Conservation (phyloP, 2,797 vertebrate species). For the Allobates femoralis region DNA sequence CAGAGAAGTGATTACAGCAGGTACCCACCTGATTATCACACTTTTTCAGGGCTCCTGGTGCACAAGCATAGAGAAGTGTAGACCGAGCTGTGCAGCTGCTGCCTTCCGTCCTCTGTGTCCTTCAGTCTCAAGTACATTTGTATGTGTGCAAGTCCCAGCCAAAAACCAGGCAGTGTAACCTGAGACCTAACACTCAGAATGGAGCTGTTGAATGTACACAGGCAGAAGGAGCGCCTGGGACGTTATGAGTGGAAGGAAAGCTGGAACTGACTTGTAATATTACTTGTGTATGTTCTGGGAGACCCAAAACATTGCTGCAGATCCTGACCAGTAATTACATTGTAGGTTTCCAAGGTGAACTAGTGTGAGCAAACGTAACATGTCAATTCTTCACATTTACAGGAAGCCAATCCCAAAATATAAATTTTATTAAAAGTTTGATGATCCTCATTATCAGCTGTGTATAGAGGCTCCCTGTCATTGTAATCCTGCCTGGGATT, state of each 20-base stretch:
- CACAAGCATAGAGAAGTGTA: constrained; percentile 21
- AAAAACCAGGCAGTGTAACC: constrained; percentile 53
- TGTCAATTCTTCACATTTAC: background rate
- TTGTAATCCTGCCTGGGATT: too few species aligned
- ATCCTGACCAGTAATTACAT: background rate
- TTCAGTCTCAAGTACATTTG: constrained; percentile 40
- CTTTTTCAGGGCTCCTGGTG: constrained; percentile 18
- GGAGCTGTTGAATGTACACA: constrained; percentile 15
- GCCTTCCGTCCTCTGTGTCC: constrained; percentile 58
- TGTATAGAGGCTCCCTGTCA: too few species aligned
- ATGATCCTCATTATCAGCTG: too few species aligned
- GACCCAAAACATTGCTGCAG: background rate
- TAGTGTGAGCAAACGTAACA: background rate
- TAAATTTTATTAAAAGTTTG: background rate
- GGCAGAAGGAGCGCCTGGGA: background rate
- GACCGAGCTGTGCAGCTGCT: constrained; percentile 48
- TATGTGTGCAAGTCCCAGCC: constrained; percentile 35
- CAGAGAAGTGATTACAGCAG: background rate
- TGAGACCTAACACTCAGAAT: constrained; percentile 47
- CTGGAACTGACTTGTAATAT: background rate
- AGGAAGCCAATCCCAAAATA: background rate
- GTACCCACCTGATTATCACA: constrained; percentile 35
- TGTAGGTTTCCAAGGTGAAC: background rate
- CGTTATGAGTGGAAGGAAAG: background rate
- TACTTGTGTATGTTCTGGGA: background rate